Evolutionary conservation across 2,888 invertebrate species (phyloP).

Genomic region (Rapana venosa): DNA sequence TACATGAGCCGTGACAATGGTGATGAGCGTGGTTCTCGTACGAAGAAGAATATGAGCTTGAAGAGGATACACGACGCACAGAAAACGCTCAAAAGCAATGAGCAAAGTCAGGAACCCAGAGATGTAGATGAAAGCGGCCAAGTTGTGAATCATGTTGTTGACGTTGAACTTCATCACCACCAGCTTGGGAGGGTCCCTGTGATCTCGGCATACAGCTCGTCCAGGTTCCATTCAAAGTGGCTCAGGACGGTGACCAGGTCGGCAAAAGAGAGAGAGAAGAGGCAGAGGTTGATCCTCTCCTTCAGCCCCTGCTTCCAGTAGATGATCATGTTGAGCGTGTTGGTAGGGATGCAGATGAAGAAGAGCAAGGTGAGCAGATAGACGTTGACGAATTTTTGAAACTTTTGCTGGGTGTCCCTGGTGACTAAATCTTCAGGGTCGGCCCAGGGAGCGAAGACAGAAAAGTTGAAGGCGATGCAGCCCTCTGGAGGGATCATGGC

Average conservation of each 20-base stretch:
- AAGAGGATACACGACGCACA: slow-evolving; percentile 11
- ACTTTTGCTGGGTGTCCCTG: slow-evolving; percentile 21
- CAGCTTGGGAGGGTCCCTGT: slow-evolving; percentile 17
- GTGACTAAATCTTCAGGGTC: slow-evolving; percentile 21
- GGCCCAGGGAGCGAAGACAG: slow-evolving; percentile 18
- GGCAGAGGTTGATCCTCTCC: slow-evolving; percentile 39
- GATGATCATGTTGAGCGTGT: slow-evolving; percentile 37
- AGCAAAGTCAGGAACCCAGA: slow-evolving; percentile 13
- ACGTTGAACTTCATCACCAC: slow-evolving; percentile 39
- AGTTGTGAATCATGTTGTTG: slow-evolving; percentile 29
- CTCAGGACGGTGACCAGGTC: slow-evolving; percentile 24
- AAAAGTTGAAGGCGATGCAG: slow-evolving; percentile 20
- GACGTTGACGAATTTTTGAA: slow-evolving; percentile 29
- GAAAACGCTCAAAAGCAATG: slow-evolving; percentile 21
- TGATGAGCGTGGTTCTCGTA: slow-evolving; percentile 7
- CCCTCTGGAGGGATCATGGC: not conserved
- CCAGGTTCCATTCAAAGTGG: slow-evolving; percentile 39
- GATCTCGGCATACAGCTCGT: slow-evolving; percentile 20
- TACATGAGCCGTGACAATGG: not conserved
- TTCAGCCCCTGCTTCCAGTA: slow-evolving; percentile 31
- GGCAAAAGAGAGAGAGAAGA: slow-evolving; percentile 21
- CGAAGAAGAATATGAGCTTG: not conserved
- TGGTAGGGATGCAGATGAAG: slow-evolving; percentile 29
- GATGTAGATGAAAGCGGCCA: slow-evolving; percentile 30
- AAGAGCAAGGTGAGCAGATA: slow-evolving; percentile 31